These are phyloP conservation scores for Chunga burmeisteri DNA, from an alignment of 2,113 vertebrate species.

Conservation along the genomic window DNA sequence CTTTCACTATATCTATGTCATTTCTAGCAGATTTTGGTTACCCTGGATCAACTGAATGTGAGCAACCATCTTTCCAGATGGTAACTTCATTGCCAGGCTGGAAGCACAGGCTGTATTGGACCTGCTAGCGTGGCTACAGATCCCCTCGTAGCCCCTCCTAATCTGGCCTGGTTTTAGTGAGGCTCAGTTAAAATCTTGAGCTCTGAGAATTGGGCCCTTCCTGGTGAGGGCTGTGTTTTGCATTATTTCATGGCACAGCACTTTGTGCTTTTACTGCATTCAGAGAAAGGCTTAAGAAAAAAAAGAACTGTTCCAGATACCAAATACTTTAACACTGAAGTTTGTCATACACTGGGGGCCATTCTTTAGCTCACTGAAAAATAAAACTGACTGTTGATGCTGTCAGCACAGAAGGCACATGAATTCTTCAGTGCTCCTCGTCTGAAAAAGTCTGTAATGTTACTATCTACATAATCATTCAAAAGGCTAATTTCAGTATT, in stretches of 20 bases:
- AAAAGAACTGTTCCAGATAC: not conserved
- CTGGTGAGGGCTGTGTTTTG: not conserved
- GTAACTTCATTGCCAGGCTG: not conserved
- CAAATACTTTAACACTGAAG: not conserved
- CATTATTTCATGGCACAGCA: not conserved
- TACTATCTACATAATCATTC: not conserved
- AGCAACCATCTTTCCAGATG: not conserved
- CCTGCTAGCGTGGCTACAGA: not conserved
- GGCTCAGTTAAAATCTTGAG: not conserved
- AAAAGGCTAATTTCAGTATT: slow-evolving; percentile 30
- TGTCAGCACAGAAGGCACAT: not conserved
- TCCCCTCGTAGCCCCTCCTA: not conserved
- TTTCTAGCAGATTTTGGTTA: not conserved
- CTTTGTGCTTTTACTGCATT: not conserved
- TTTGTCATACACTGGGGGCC: not conserved
- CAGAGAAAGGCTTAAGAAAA: not conserved
- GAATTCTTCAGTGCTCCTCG: not conserved
- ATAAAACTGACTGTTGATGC: not conserved
- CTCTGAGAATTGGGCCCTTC: not conserved
- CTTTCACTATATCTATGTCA: not conserved
- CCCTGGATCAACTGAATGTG: not conserved
- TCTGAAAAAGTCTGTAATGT: not conserved
- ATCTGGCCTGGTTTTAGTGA: not conserved
- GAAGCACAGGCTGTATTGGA: not conserved
- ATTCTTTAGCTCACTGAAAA: not conserved